These are phyloP conservation scores for Quadroppia sp. DNA, from an alignment of 2,888 invertebrate genomes.

Conservation along the genomic window DNA sequence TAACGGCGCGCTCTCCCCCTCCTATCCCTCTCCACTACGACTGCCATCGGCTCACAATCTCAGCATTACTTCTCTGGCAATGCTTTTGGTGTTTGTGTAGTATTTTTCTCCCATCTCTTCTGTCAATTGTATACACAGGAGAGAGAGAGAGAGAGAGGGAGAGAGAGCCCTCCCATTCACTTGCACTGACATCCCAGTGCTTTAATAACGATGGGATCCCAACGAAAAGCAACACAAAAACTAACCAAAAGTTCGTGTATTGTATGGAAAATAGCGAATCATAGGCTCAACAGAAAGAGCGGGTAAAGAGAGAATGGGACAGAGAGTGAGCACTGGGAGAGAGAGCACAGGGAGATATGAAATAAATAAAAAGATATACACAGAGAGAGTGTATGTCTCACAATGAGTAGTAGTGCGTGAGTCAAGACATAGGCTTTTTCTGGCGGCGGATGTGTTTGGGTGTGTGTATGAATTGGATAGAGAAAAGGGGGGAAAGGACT, in stretches of 20 bases:
- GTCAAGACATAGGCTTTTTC: constrained; percentile 7
- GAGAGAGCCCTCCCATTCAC: too few relatives aligned
- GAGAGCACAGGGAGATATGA: not conserved
- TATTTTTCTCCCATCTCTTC: not conserved
- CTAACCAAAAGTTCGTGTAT: constrained; percentile 5
- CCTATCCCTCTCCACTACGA: too few relatives aligned
- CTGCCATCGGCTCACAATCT: not conserved
- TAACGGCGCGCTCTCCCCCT: too few relatives aligned
- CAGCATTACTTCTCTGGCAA: not conserved
- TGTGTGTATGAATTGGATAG: constrained; percentile 17
- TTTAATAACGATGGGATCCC: not conserved
- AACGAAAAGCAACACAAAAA: not conserved
- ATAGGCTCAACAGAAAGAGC: not conserved
- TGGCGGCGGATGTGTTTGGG: constrained; percentile 20
- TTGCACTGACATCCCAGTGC: too few relatives aligned
- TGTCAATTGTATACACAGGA: not conserved
- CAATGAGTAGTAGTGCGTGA: constrained; percentile 28
- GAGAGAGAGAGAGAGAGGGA: too few relatives aligned
- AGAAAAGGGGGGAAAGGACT: not conserved
- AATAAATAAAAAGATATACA: not conserved
- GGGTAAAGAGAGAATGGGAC: not conserved
- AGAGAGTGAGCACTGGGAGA: constrained; percentile 12
- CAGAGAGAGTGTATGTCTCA: not conserved
- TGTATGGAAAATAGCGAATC: constrained; percentile 21
- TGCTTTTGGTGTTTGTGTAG: not conserved